A percentile compares a stretch with the other conserved stretches of the same genome.
Conservation (phyloP, 2,113 vertebrate genomes). For the Corythoichthys haematopterus region DNA sequence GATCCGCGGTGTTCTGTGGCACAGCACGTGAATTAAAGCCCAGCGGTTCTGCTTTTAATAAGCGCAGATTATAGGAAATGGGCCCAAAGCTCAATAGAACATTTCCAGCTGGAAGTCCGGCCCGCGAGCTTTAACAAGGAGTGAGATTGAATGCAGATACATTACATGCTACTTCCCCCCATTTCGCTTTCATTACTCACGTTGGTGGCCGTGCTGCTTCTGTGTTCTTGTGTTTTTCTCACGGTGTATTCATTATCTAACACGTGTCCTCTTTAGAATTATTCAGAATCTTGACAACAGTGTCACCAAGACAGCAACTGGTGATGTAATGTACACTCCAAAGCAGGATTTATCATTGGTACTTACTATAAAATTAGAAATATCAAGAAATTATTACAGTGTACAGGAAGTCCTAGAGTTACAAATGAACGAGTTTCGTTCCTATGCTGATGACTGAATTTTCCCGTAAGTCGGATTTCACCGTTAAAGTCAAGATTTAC, state of each 20-base stretch:
- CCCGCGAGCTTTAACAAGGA: constrained; percentile 49
- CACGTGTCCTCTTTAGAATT: neutral
- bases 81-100: constrained; percentile 69
- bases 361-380: neutral
- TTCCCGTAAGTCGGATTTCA: too few relatives aligned
- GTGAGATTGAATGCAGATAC: constrained; percentile 59
- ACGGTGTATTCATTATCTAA: neutral
- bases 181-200: constrained; percentile 53
- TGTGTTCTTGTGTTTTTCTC: constrained; percentile 13
- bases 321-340: neutral
- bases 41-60: constrained; percentile 66
- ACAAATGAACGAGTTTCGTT: too few relatives aligned
- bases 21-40: constrained; percentile 59
- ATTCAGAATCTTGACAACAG: neutral
- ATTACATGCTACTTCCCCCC: constrained; percentile 50
- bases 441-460: too few relatives aligned
- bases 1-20: constrained; percentile 54
- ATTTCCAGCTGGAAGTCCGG: constrained; percentile 71
- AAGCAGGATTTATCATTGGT: neutral
- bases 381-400: neutral
- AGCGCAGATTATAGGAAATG: constrained; percentile 69
- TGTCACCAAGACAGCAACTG: neutral
- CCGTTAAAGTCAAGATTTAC: too few relatives aligned
- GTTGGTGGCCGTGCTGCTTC: constrained; percentile 32
- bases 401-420: too few relatives aligned